Conservation (phyloP, 2,797 vertebrate genomes). For the Gallinago nigripennis region DNA sequence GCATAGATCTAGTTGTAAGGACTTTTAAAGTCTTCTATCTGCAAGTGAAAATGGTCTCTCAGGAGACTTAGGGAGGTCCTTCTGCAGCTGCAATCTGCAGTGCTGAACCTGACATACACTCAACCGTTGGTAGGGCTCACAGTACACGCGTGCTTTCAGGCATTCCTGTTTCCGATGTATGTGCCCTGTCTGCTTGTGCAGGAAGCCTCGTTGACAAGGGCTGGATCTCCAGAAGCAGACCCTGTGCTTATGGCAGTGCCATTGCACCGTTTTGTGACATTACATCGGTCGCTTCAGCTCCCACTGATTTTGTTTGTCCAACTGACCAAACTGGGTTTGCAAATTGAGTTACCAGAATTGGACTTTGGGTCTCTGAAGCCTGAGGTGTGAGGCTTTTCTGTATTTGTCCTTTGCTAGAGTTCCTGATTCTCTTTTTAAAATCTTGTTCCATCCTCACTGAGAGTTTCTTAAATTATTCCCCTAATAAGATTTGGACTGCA, state of each 20-base stretch:
- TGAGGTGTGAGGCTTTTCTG: background rate
- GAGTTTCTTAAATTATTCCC: background rate
- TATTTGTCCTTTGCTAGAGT: background rate
- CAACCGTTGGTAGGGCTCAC: background rate
- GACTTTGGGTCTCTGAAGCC: background rate
- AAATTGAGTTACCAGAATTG: background rate
- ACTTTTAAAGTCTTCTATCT: background rate
- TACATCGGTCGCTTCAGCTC: background rate
- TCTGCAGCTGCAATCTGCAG: background rate
- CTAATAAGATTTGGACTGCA: background rate
- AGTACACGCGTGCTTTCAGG: background rate
- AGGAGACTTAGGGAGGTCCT: background rate
- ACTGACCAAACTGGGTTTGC: background rate
- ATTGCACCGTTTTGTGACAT: background rate
- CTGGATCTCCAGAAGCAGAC: background rate
- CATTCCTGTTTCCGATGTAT: background rate
- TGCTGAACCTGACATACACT: background rate
- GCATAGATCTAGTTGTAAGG: background rate
- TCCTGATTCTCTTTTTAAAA: background rate
- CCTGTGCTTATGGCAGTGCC: background rate
- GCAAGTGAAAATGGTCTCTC: background rate
- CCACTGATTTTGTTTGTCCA: background rate
- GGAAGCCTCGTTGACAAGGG: background rate
- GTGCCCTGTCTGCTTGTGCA: background rate
- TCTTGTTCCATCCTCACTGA: background rate